These are phyloP conservation scores for Rhabdornis inornatus DNA, from an alignment of 2,113 vertebrate species.

Conservation along the genomic window DNA sequence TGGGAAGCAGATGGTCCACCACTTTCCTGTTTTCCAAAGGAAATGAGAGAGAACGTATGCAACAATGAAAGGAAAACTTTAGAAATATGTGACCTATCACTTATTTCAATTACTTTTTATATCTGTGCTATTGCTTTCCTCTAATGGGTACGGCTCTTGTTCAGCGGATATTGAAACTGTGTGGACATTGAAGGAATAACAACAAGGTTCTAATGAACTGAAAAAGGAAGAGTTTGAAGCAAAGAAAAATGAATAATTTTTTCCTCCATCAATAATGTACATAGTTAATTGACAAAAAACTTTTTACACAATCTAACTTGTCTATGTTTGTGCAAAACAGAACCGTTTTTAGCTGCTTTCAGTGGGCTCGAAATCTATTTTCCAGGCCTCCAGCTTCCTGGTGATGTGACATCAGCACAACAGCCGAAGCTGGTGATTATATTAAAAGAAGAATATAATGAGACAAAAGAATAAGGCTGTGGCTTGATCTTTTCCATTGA, in stretches of 20 bases:
- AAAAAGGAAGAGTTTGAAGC: neutral
- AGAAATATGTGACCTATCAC: neutral
- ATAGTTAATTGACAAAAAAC: slow-evolving; percentile 6
- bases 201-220: neutral
- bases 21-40: neutral
- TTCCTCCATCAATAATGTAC: neutral
- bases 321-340: slow-evolving; percentile 34
- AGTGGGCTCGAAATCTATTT: slow-evolving; percentile 21
- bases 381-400: slow-evolving; percentile 46
- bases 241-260: neutral
- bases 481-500: slow-evolving; percentile 61
- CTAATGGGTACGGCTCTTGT: neutral
- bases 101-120: neutral
- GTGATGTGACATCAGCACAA: slow-evolving; percentile 50
- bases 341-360: neutral
- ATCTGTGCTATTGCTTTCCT: neutral
- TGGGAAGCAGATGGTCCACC: neutral
- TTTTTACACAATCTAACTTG: neutral
- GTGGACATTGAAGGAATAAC: neutral
- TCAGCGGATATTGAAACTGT: neutral
- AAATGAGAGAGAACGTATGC: neutral
- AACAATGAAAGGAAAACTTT: neutral
- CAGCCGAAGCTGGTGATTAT: slow-evolving; percentile 52
- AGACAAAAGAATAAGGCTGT: slow-evolving; percentile 33
- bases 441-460: slow-evolving; percentile 52